These are phyloP conservation scores for Falco punctatus DNA, from an alignment of 2,113 vertebrate genomes.

Conservation along the genomic window DNA sequence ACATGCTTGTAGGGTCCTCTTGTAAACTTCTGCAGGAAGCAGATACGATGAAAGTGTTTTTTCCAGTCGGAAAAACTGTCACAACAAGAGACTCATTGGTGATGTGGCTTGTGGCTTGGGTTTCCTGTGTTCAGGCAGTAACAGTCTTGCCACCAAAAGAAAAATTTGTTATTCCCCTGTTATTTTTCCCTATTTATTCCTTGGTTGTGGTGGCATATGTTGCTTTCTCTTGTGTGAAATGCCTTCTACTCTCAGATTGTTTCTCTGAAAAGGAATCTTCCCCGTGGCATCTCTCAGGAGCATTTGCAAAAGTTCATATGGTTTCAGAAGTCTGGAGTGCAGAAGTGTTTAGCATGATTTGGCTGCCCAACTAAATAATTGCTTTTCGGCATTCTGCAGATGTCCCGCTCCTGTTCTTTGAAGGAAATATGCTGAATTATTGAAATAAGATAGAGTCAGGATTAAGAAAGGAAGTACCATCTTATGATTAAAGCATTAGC, in stretches of 20 bases:
- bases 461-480: conserved; percentile 14
- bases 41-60: background rate
- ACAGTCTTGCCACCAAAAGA: background rate
- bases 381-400: conserved; percentile 21
- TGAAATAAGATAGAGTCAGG: conserved; percentile 31
- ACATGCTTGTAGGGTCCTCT: background rate
- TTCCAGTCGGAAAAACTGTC: background rate
- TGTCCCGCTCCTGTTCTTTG: conserved; percentile 24
- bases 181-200: conserved; percentile 59
- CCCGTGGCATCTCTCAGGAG: conserved; percentile 63
- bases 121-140: conserved; percentile 16
- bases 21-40: background rate
- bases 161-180: conserved; percentile 50
- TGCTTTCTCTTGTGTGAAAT: conserved; percentile 66
- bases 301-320: conserved; percentile 60
- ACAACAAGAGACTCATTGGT: background rate
- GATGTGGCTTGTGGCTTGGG: background rate
- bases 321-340: conserved; percentile 49
- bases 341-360: background rate
- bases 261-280: conserved; percentile 59
- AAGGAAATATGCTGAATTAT: conserved; percentile 31
- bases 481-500: conserved; percentile 24
- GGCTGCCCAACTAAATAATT: conserved; percentile 60
- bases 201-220: conserved; percentile 50
- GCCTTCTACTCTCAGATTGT: conserved; percentile 54